Evolutionary conservation across 2,113 vertebrate species (phyloP).

Genomic region (Dipodomys stephensi): DNA sequence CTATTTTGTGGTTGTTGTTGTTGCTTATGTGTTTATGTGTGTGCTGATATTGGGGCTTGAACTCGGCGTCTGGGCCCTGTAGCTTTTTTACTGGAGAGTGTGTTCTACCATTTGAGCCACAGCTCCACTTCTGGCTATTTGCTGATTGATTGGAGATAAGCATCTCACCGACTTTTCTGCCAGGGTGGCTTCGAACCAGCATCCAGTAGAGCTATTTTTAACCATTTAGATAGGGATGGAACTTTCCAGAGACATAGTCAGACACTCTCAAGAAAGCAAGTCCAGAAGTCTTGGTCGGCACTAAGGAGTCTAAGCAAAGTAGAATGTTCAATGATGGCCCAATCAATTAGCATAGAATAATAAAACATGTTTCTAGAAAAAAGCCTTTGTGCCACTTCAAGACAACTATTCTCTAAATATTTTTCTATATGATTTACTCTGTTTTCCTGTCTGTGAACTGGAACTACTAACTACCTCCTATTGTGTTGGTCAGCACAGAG

Average conservation of each 20-base stretch:
- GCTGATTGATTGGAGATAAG: too few species aligned
- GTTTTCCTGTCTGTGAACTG: not conserved
- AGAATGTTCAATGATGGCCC: not conserved
- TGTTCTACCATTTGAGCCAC: too few species aligned
- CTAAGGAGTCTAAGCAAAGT: not conserved
- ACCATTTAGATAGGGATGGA: not conserved
- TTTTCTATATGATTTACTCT: not conserved
- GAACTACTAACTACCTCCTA: accelerated
- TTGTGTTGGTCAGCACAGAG: too few species aligned
- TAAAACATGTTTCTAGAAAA: not conserved
- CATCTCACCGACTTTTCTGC: too few species aligned
- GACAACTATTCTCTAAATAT: not conserved
- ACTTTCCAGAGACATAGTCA: not conserved
- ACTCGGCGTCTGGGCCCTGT: too few species aligned
- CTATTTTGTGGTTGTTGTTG: not conserved
- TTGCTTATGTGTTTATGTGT: too few species aligned
- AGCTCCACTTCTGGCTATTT: too few species aligned
- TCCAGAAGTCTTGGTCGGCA: not conserved
- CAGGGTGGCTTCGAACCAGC: too few species aligned
- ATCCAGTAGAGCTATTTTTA: not conserved
- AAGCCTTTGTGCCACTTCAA: not conserved
- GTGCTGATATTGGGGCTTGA: too few species aligned
- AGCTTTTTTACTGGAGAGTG: too few species aligned
- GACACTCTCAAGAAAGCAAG: not conserved
- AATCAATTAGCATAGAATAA: not conserved